phyloP scores from a whole-genome alignment of 2,888 invertebrate genomes.

The Eurytoma adleriae region DNA sequence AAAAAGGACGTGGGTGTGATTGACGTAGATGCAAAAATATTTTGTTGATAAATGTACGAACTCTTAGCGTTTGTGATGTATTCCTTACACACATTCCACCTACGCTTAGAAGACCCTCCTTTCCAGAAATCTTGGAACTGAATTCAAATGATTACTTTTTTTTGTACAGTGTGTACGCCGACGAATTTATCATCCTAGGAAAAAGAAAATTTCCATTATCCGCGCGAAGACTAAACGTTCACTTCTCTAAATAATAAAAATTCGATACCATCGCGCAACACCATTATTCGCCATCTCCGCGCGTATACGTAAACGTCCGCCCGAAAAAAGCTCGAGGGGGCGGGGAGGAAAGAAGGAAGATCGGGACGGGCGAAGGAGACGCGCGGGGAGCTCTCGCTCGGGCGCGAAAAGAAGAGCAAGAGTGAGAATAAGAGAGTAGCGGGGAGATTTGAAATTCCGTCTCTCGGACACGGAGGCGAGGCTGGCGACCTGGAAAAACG shows the following conservation, averaged over 20 bases:
- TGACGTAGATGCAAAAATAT: too few relatives aligned
- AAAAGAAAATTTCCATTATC: too few relatives aligned
- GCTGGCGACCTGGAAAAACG: constrained; percentile 50
- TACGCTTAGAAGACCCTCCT: too few relatives aligned
- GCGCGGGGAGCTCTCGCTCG: not conserved
- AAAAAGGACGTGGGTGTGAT: too few relatives aligned
- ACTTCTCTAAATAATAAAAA: constrained; percentile 16
- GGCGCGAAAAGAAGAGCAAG: constrained; percentile 31
- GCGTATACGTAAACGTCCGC: not conserved
- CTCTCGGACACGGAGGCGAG: constrained; percentile 39
- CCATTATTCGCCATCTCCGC: constrained; percentile 8
- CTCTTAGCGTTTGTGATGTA: too few relatives aligned
- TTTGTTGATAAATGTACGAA: too few relatives aligned
- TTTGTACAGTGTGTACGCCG: too few relatives aligned
- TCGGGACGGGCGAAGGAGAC: not conserved
- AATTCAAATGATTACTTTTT: too few relatives aligned
- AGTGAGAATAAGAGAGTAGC: constrained; percentile 54
- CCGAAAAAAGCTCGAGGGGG: not conserved
- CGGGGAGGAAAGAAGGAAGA: constrained; percentile 8
- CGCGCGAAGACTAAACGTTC: not conserved
- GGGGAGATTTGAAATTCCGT: constrained; percentile 53
- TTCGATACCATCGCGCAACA: not conserved
- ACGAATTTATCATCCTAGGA: too few relatives aligned
- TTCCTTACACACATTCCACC: too few relatives aligned
- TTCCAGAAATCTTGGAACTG: too few relatives aligned